phyloP scores from a whole-genome alignment of 2,797 vertebrate genomes.

The Buceros bicornis region DNA sequence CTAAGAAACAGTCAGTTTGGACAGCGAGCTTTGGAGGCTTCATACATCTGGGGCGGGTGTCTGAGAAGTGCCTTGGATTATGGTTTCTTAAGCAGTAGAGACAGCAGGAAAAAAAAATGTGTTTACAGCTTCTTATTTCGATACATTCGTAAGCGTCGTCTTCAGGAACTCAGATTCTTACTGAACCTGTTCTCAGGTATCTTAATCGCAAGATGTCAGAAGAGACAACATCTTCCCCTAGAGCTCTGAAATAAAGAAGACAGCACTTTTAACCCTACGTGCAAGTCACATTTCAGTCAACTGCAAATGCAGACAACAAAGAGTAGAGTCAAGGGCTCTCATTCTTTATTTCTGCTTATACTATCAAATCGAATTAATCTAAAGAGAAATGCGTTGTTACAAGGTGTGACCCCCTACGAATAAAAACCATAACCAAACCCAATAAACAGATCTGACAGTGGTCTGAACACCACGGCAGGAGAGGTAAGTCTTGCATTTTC shows the following conservation, averaged over 20 bases:
- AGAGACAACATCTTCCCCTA: conserved; percentile 71
- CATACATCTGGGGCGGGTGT: background rate
- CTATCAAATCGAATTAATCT: background rate
- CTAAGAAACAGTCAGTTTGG: background rate
- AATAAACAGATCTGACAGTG: background rate
- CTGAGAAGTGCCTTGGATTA: conserved; percentile 45
- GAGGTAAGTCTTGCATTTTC: background rate
- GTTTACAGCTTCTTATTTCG: conserved; percentile 51
- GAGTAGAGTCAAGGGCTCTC: background rate
- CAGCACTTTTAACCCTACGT: conserved; percentile 57
- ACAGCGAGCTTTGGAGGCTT: conserved; percentile 17
- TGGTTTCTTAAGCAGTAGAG: background rate
- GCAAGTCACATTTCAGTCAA: conserved; percentile 27
- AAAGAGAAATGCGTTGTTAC: background rate
- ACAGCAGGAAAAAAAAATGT: background rate
- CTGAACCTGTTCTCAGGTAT: conserved; percentile 68
- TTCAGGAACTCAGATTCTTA: conserved; percentile 46
- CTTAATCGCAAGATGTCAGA: conserved; percentile 54
- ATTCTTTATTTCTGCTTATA: background rate
- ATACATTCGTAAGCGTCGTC: background rate
- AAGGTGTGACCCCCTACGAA: fast-evolving
- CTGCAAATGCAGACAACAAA: conserved; percentile 52
- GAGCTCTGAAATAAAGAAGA: conserved; percentile 73
- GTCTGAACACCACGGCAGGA: background rate
- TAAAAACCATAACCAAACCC: background rate